These are phyloP conservation scores for Vireo altiloquus DNA, from an alignment of 2,113 vertebrate genomes.

Conservation along the genomic window DNA sequence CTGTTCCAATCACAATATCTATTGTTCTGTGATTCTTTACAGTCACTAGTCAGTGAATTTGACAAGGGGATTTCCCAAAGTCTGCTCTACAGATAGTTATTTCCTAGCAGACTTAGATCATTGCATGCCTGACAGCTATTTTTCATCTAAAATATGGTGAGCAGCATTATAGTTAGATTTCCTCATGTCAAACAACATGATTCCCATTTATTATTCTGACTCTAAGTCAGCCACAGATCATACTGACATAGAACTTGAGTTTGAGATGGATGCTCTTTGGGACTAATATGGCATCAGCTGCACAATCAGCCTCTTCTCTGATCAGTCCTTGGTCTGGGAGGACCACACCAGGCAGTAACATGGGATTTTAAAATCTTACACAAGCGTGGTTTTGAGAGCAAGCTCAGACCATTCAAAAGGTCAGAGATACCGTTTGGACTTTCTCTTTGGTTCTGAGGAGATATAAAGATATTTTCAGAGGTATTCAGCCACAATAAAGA, in stretches of 20 bases:
- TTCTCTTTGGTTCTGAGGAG: background rate
- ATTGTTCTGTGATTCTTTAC: conserved; percentile 11
- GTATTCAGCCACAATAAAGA: background rate
- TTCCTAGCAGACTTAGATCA: background rate
- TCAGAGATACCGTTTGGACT: background rate
- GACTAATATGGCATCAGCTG: background rate
- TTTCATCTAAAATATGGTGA: background rate
- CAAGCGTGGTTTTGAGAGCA: background rate
- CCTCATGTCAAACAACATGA: background rate
- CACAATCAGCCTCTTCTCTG: background rate
- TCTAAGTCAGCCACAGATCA: background rate
- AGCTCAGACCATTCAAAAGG: background rate
- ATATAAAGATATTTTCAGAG: background rate
- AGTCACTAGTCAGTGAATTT: background rate
- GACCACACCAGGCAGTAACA: background rate
- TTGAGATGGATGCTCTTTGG: background rate
- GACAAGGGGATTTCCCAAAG: background rate
- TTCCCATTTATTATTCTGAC: background rate
- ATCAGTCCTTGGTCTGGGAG: background rate
- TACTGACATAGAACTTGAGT: background rate
- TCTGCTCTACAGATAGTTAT: background rate
- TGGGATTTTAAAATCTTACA: background rate
- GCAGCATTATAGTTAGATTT: background rate
- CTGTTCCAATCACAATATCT: background rate
- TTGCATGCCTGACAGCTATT: background rate